Conservation (phyloP, 1,140 invertebrate species). For the Drosophila pruinosa region DNA sequence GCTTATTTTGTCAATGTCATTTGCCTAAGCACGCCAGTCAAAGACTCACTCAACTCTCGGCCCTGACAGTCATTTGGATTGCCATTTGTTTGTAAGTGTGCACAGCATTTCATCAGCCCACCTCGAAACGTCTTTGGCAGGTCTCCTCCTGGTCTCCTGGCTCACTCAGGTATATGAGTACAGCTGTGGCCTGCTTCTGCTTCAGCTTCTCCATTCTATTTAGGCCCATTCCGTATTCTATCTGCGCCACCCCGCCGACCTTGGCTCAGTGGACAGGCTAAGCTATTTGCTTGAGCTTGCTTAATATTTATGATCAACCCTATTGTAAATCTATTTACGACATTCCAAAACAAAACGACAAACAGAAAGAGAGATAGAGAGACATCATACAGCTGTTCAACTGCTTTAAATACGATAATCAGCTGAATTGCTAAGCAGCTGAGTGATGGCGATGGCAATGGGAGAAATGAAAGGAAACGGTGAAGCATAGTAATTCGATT, state of each 20-base stretch:
- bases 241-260: neutral
- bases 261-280: conserved; percentile 15
- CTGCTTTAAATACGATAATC: neutral
- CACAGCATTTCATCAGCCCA: neutral
- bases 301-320: conserved; percentile 69
- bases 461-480: too few species aligned
- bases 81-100: conserved; percentile 7
- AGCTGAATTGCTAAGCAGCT: neutral
- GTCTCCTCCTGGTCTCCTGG: neutral
- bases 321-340: conserved; percentile 75
- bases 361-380: neutral
- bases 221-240: neutral
- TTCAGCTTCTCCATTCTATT: neutral
- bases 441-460: neutral
- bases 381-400: neutral
- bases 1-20: conserved; percentile 73
- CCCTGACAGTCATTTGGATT: conserved; percentile 36
- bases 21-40: conserved; percentile 59
- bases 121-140: neutral
- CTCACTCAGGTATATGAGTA: conserved; percentile 33
- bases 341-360: conserved; percentile 46
- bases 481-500: neutral
- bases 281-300: conserved; percentile 44
- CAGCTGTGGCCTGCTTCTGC: conserved; percentile 19
- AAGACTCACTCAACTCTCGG: conserved; percentile 42